Base-by-base conservation (phyloP, 2,797 vertebrate genomes). In the Lepus oiostolus region DNA sequence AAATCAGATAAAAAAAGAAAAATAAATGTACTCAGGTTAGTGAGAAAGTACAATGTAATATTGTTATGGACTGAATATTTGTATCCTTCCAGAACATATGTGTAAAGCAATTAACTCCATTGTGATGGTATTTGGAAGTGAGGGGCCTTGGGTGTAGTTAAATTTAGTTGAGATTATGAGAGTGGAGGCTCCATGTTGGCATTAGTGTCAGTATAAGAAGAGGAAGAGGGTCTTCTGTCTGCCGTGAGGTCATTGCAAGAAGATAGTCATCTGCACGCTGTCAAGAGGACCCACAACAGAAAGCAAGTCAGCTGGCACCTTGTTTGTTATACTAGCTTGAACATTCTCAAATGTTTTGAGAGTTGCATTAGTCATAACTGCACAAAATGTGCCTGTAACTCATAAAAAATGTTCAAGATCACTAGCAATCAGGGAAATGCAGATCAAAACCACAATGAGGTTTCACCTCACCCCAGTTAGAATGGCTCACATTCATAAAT, bases 1-100 rank as follows among this genome's bases (percentile, higher is more conserved):
- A 85, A 95, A 82, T 88, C n/a, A 95, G 38, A 17, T 70, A 72
- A 79, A 50, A 72, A 92, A 82, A 85, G 47, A 88, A 84, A 93
- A 95, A 70, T 11, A 81, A 72, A 83, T 26, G 70, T 7, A 85
- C 8, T 54, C 19, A 91, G 47, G 54, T 13, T 22, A 65, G 71
- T 52, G 54, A 88, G 85, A 80, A 93, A 76, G n/a, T 28, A 85
- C 4, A 60, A 32, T 21, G 54, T 52, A 21, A 88, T 67, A 35
- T 28, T 30, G 4, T 58, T 38, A 62, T 1, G 22, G 42, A 79
- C 28, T 32, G 2, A 89, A 50, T 21, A 22, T 67, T 68, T 65
- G n/a, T 52, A 4, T 32, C 71, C 17, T 50, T 68, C 3, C 60
- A 7, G 30, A 50, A 52, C 16, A 10, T 42, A 16, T 30, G 7